Conservation (phyloP, 2,888 invertebrate genomes). For the Eupithecia tripunctaria region DNA sequence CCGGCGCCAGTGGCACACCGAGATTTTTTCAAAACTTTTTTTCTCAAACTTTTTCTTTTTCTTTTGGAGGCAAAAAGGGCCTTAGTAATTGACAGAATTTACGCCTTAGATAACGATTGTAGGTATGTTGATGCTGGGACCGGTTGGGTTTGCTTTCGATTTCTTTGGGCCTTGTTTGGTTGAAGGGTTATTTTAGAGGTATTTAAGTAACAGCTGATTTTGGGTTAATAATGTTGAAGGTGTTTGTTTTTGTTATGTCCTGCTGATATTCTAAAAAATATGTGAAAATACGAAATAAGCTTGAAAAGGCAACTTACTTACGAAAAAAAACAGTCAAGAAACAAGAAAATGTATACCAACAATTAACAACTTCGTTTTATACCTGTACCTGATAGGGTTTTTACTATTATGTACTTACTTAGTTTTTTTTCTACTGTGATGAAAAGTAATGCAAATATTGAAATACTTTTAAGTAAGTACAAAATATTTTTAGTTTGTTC, state of each 20-base stretch:
- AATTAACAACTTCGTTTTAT: no score
- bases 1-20: conserved; percentile 71
- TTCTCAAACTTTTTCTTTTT: conserved; percentile 35
- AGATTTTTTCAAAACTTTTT: conserved; percentile 36
- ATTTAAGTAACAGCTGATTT: conserved; percentile 11
- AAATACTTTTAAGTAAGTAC: no score
- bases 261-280: not conserved
- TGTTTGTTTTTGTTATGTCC: not conserved
- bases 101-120: conserved; percentile 66
- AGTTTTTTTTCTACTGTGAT: no score
- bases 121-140: conserved; percentile 39
- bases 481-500: no score
- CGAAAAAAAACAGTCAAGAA: no score
- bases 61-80: conserved; percentile 49
- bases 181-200: conserved; percentile 14
- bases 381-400: no score
- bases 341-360: no score
- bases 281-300: not conserved
- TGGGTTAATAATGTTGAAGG: not conserved
- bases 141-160: conserved; percentile 45
- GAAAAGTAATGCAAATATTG: no score
- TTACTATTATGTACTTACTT: no score
- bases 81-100: conserved; percentile 74
- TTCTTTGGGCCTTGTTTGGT: conserved; percentile 32
- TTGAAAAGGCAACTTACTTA: no score